phyloP scores from a whole-genome alignment of 2,888 invertebrate species.

The Mimachlamys varia region DNA sequence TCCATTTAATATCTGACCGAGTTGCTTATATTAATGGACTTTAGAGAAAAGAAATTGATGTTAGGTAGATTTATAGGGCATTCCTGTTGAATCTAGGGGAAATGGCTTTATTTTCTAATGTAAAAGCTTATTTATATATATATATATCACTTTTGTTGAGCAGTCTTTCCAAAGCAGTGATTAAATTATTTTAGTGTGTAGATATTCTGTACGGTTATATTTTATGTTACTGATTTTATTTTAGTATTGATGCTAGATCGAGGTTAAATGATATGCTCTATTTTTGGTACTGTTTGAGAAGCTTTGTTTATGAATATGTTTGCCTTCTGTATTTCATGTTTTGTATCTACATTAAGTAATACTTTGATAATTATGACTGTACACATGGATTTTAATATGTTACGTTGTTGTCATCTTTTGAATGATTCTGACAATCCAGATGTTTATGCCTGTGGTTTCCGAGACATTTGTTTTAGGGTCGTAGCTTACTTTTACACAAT shows the following conservation, averaged over 20 bases:
- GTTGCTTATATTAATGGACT: neutral
- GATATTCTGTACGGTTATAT: neutral
- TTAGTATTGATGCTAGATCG: neutral
- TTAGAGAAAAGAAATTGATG: neutral
- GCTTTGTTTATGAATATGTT: neutral
- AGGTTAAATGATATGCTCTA: neutral
- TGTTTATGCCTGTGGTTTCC: neutral
- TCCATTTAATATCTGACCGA: no score
- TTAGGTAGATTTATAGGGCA: neutral
- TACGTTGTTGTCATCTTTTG: neutral
- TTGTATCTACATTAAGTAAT: neutral
- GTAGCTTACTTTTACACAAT: no score
- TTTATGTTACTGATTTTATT: neutral
- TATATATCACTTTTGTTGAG: neutral
- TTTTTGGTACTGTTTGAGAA: neutral
- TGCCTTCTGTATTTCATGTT: neutral
- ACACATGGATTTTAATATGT: neutral
- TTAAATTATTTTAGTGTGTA: neutral
- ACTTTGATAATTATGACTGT: neutral
- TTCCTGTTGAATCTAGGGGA: neutral
- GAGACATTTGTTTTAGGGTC: no score
- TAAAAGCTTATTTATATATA: conserved; percentile 5
- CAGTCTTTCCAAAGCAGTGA: conserved; percentile 17
- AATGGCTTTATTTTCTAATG: neutral
- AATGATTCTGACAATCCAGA: neutral